These are phyloP conservation scores for Sinocyclocheilus anshuiensis DNA, from an alignment of 2,113 vertebrate genomes.

Conservation along the genomic window DNA sequence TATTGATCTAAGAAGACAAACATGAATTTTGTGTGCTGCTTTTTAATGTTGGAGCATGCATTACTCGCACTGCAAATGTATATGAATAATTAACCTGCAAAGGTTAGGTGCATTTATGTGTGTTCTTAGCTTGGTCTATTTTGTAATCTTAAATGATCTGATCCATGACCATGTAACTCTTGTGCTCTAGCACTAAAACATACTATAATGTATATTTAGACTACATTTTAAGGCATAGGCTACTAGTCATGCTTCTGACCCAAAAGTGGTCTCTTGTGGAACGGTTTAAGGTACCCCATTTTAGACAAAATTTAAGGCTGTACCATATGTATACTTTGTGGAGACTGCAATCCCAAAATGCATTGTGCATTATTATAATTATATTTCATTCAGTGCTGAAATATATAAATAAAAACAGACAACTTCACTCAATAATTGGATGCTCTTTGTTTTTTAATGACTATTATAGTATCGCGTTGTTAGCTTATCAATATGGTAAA, in stretches of 20 bases:
- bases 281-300: background rate
- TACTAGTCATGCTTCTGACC: no score
- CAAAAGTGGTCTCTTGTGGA: background rate
- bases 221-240: background rate
- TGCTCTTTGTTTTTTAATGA: no score
- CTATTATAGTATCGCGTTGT: no score
- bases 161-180: background rate
- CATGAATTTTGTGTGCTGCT: slow-evolving; percentile 5
- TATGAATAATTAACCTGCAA: background rate
- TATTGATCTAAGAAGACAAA: slow-evolving; percentile 24
- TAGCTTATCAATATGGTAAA: no score
- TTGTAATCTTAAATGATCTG: background rate
- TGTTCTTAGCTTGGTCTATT: background rate
- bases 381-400: background rate
- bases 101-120: no score
- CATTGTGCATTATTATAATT: background rate
- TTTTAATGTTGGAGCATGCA: slow-evolving; percentile 15
- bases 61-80: background rate
- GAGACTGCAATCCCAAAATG: background rate
- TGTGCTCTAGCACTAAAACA: background rate
- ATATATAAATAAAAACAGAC: background rate
- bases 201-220: background rate
- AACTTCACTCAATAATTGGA: no score
- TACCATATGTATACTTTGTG: background rate
- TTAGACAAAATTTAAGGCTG: background rate